Evolutionary conservation across 2,888 invertebrate species (phyloP), one percentile per base, ranked within the genome.

Genomic region (Camptogramma bilineatum): DNA sequence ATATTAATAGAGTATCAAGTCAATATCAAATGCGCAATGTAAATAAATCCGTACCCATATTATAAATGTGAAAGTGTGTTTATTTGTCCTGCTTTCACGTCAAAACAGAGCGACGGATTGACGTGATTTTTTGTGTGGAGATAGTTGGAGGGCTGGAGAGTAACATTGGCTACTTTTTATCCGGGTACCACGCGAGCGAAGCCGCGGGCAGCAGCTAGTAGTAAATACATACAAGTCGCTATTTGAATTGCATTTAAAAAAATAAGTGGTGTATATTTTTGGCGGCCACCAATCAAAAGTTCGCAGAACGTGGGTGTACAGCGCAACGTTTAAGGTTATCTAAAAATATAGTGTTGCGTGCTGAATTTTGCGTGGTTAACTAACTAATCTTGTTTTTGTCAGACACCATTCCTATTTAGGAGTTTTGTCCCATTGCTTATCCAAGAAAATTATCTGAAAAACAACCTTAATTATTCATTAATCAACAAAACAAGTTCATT

Each of bases 341-440:
- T 87, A 86, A 80, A 87, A 87, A 88, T 87, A 88, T 62, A 69
- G 24, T 64, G 69, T 78, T 82, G 76, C 82, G 81, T 80, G 71
- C 74, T 70, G 72, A 74, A 79, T 74, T 59, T 66, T 34, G 59
- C 66, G 68, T 66, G 60, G 48, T 52, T 60, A 55, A 66, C 51
- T 64, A 39, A 56, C 51, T 64, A 39, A 56, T 66, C 28, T 52
- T 42, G 57, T 66, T 61, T 59, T 55, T 62, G 56, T 46, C 54
- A 57, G 53, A 46, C 50, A 62, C 50, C 21, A 39, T 44, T 65
- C 48, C 54, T 44, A 64, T 59, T 64, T 34, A 50, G 59, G 51
- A 54, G 18, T 59, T 17, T 34, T 21, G 46, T 42, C 17, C 28
- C 24, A 18, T 8, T 50, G 48, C 47, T 48, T 21, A 19, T 56